Evolutionary conservation across 1,140 invertebrate genomes (phyloP).

Genomic region (Sesamia nonagrioides): DNA sequence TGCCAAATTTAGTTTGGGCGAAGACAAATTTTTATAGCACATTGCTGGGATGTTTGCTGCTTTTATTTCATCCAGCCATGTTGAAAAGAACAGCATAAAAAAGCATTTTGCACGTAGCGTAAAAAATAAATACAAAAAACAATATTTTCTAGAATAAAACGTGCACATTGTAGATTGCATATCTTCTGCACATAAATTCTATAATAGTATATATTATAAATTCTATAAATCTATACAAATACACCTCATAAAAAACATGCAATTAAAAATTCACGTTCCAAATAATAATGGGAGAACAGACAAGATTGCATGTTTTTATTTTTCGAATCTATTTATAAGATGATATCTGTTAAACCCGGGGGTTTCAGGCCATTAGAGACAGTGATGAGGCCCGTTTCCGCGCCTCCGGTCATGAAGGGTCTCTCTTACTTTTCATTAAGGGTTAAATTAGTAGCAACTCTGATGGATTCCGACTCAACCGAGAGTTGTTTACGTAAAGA

Average conservation of each 20-base stretch:
- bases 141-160: not conserved
- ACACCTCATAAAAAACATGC: not conserved
- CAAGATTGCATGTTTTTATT: slow-evolving; percentile 54
- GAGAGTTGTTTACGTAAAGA: slow-evolving; percentile 70
- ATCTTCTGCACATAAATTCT: not conserved
- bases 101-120: not conserved
- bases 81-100: slow-evolving; percentile 32
- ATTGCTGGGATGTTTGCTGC: slow-evolving; percentile 38
- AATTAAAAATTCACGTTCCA: slow-evolving; percentile 35
- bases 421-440: slow-evolving; percentile 70
- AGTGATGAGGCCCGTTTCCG: slow-evolving; percentile 75
- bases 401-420: slow-evolving; percentile 70
- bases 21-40: slow-evolving; percentile 72
- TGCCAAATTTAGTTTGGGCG: slow-evolving; percentile 67
- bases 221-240: no score
- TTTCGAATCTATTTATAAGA: slow-evolving; percentile 61
- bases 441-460: slow-evolving; percentile 68
- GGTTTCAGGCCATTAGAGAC: slow-evolving; percentile 71
- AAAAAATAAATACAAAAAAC: not conserved
- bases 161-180: not conserved
- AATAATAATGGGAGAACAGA: slow-evolving; percentile 42
- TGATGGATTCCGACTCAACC: slow-evolving; percentile 62
- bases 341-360: slow-evolving; percentile 68
- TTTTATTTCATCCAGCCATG: slow-evolving; percentile 41
- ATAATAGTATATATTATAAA: no score